Base-by-base conservation (phyloP, 1,140 invertebrate genomes). In the Vanessa tameamea region DNA sequence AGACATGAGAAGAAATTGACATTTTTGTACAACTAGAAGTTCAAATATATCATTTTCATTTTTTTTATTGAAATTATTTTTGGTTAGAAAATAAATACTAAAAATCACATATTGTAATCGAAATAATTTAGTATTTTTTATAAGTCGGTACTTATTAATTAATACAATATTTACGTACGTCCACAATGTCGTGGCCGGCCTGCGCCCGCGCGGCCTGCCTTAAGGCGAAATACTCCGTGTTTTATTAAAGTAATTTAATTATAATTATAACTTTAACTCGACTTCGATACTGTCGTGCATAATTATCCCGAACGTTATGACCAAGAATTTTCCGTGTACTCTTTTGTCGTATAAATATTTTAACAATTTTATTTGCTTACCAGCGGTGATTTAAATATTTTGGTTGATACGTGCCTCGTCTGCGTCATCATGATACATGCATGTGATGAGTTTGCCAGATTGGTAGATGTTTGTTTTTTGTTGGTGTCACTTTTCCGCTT, bases 151-250 rank as follows among this genome's bases (percentile, higher is more conserved):
- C 82, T 78, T 77, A 80, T 85, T 86, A 87, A 87, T 87, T 87
- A 82, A 85, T 84, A 84, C 83, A 79, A 78, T 82, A 83, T 83
- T 88, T 78, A 80, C 82, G 82, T 83, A 81, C 82, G 81, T 77
- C 51, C 68, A 75, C 76, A 75, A 71, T 78, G 81, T 85, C 82
- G 85, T 86, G 85, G 68, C 15, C 69, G 68, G 72, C 67, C 69
- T 53, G 43, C 37, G 37, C 67, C 69, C 69, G 55, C 37, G 57
- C 66, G 20, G 67, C 37, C 43, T 59, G 57, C 67, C 59, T 76
- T 59, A 69, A 69, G 77, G 77, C 72, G 66, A 69, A 66, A 31
- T 61, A 37, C 57, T 53, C 31, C 47, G 48, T 63, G 55, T 70
- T 72, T 73, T 78, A 78, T 63, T 78, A 69, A 47, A 55, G 64